Base-by-base conservation (phyloP, 1,140 invertebrate species). In the Drosophila littoralis region DNA sequence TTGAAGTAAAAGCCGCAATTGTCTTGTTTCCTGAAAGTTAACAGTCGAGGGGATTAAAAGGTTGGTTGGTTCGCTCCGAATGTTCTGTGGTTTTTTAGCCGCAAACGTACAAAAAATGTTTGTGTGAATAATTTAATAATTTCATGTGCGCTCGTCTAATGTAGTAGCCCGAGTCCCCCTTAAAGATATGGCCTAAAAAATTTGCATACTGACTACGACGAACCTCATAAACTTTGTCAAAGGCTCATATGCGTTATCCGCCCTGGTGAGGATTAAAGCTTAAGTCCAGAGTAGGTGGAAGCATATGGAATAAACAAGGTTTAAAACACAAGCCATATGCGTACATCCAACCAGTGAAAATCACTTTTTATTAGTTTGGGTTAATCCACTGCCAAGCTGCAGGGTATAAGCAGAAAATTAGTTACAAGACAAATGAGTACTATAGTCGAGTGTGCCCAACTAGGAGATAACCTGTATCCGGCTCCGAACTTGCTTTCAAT, bases 91-190 rank as follows among this genome's bases (percentile, higher is more conserved):
- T 79, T 58, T 51, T 48, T 28, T 54, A 42, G 28, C 42, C 65
- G 42, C 58, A 75, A 52, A 32, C n/a, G 57, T 55, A 28, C 52
- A 65, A 43, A 9, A 35, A 58, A 75, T 55, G 67, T 67, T 61
- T 59, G 67, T 79, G 74, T 89, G 71, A 89, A 90, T 89, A 84
- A 90, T 89, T 89, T 71, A 89, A 60, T 85, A 89, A 89, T 75
- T 89, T 28, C 22, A 12, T 28, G 46, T 28, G 22, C 22, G 22
- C 22, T 28, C 22, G 22, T 28, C 22, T 28, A 28, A 28, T 28
- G 22, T 28, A 28, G 22, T 28, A 28, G 22, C 6, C 9, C 46
- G 10, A 12, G 9, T 48, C 46, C 17, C 50, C 12, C 15, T 33
- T 17, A 38, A 28, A 5, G 59, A 10, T 42, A 48, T 50, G 65